phyloP scores from a whole-genome alignment of 2,113 vertebrate genomes.

The Thunnus maccoyii region DNA sequence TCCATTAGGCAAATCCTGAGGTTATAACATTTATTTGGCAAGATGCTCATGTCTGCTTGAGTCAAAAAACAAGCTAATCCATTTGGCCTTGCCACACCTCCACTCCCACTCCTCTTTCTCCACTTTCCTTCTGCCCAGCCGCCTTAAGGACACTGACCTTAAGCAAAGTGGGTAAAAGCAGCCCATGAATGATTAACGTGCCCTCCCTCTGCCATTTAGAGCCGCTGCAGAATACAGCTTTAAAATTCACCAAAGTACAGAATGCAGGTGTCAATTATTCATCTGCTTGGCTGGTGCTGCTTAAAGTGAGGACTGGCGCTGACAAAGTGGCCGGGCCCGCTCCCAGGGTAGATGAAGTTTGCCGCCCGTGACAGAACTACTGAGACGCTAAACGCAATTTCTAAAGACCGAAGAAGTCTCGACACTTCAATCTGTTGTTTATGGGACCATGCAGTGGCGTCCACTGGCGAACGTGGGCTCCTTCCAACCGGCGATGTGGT shows the following conservation, averaged over 20 bases:
- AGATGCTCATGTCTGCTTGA: background rate
- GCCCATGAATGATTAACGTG: conserved; percentile 84
- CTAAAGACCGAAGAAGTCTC: background rate
- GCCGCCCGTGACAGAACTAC: conserved; percentile 64
- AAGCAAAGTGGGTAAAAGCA: conserved; percentile 83
- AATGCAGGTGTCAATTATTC: conserved; percentile 84
- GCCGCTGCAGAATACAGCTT: conserved; percentile 82
- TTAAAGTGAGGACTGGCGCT: conserved; percentile 52
- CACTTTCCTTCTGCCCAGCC: conserved; percentile 47
- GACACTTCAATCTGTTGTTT: conserved; percentile 5
- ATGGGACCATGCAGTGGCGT: background rate
- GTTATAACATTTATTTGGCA: conserved; percentile 47
- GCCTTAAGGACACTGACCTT: conserved; percentile 80
- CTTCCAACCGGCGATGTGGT: conserved; percentile 8
- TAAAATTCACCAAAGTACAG: conserved; percentile 86
- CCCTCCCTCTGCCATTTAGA: conserved; percentile 81
- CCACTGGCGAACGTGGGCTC: background rate
- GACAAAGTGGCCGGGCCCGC: conserved; percentile 76
- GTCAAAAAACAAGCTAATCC: conserved; percentile 46
- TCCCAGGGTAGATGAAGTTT: conserved; percentile 62
- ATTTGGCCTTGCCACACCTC: conserved; percentile 42
- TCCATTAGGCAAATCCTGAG: conserved; percentile 11
- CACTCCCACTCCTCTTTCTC: conserved; percentile 26
- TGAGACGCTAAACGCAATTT: conserved; percentile 19
- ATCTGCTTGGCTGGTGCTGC: conserved; percentile 74